A percentile compares a stretch with the other conserved stretches of the same genome.
Conservation (phyloP, 2,113 vertebrate species). For the Gavialis gangeticus region DNA sequence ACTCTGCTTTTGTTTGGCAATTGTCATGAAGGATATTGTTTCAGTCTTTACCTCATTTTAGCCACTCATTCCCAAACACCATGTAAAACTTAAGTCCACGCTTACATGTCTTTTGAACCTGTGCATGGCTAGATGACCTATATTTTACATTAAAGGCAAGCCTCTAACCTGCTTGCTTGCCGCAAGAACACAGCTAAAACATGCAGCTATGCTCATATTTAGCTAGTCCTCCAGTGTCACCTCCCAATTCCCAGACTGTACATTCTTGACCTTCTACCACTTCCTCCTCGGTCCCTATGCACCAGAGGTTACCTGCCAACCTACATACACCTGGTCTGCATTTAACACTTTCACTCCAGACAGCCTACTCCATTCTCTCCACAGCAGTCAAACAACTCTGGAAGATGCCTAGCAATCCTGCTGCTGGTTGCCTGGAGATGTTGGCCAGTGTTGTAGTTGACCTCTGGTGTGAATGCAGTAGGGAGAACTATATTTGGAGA, state of each 20-base stretch:
- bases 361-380: neutral
- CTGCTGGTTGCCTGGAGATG: neutral
- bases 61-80: neutral
- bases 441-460: neutral
- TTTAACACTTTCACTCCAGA: accelerated
- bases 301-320: accelerated
- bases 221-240: no score
- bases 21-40: neutral
- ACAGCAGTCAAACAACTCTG: neutral
- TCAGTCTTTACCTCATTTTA: neutral
- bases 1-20: constrained; percentile 8
- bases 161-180: neutral
- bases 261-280: no score
- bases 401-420: neutral
- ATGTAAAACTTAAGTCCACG: neutral
- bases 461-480: neutral
- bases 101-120: neutral
- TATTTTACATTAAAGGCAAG: neutral
- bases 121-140: neutral
- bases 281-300: no score
- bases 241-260: no score
- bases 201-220: no score
- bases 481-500: neutral
- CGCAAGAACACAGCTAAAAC: neutral
- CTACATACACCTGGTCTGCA: neutral